These are phyloP conservation scores for Cryptus armator DNA, from an alignment of 2,888 invertebrate species.

Conservation along the genomic window DNA sequence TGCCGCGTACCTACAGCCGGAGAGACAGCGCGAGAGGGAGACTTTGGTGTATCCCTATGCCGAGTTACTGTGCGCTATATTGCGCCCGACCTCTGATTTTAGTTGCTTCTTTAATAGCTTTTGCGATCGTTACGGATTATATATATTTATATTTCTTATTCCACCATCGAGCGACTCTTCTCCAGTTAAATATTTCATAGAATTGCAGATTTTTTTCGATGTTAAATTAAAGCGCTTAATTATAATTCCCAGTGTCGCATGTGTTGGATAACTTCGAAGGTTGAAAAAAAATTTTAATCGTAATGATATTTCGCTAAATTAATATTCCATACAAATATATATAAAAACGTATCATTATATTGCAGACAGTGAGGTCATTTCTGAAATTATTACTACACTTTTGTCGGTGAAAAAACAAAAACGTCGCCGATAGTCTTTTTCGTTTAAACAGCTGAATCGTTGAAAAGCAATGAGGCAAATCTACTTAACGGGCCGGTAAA, in stretches of 20 bases:
- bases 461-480: not conserved
- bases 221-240: no score
- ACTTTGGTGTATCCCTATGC: not conserved
- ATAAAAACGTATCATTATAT: not conserved
- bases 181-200: slow-evolving; percentile 1
- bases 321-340: not conserved
- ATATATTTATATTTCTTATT: slow-evolving; percentile 5
- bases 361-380: not conserved
- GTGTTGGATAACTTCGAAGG: no score
- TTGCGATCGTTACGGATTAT: not conserved
- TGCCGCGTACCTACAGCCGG: slow-evolving; percentile 14
- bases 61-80: not conserved
- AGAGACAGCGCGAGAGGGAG: not conserved
- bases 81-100: not conserved
- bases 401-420: slow-evolving; percentile 10
- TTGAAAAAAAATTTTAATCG: no score
- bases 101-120: slow-evolving; percentile 18
- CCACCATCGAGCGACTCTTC: not conserved
- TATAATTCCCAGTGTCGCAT: no score
- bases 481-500: slow-evolving; percentile 36
- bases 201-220: not conserved
- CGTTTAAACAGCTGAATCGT: slow-evolving; percentile 7
- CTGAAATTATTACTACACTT: not conserved
- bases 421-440: not conserved
- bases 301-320: no score